Conservation (phyloP, 2,113 vertebrate species). For the Gorsachius goisagi region DNA sequence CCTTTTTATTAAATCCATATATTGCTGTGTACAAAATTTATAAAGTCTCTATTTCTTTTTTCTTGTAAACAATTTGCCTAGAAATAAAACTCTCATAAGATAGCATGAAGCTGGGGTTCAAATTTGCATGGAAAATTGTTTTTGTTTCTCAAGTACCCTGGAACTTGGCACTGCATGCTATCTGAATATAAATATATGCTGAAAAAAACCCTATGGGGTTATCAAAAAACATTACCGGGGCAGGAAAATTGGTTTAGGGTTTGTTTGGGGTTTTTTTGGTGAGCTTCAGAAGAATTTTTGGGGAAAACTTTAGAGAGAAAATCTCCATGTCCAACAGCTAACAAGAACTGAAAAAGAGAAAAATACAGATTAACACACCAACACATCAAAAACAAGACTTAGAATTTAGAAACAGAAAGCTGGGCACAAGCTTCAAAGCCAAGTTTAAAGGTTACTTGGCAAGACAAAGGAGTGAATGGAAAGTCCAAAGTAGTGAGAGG, state of each 20-base stretch:
- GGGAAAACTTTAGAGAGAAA: background rate
- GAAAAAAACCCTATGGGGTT: background rate
- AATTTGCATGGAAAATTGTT: background rate
- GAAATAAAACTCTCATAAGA: background rate
- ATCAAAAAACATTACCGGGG: background rate
- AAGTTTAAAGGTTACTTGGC: background rate
- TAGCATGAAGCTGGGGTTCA: background rate
- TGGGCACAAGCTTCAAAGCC: background rate
- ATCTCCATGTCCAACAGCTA: background rate
- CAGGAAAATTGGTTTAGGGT: background rate
- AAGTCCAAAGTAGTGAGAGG: background rate
- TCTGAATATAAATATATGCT: background rate
- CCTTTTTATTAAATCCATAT: too few relatives aligned
- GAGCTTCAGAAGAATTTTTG: background rate
- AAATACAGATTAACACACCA: background rate
- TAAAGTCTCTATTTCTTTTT: background rate
- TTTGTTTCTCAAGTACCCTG: background rate
- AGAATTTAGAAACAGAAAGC: background rate
- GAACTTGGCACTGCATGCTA: background rate
- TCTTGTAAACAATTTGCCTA: background rate
- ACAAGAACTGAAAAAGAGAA: background rate
- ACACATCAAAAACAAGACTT: background rate
- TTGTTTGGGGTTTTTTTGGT: background rate
- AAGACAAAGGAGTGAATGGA: background rate
- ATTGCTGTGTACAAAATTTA: background rate